A percentile compares a stretch with the other conserved stretches of the same genome.
Conservation (phyloP, 2,113 vertebrate genomes). For the Illadopsis cleaveri region DNA sequence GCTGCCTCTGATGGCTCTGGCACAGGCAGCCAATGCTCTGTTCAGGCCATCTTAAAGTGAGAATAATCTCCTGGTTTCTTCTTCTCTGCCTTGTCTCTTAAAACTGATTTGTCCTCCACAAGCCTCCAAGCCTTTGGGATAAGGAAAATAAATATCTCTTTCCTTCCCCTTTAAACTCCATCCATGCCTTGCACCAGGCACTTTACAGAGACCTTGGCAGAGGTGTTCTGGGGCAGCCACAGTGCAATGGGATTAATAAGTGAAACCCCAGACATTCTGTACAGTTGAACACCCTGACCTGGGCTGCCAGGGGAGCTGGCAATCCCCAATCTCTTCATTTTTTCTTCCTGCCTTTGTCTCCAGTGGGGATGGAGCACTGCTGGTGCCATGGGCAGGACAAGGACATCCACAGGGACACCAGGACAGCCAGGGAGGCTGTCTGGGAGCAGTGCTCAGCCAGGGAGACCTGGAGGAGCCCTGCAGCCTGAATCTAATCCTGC, state of each 20-base stretch:
- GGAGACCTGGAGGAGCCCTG: background rate
- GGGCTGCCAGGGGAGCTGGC: background rate
- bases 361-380: background rate
- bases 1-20: background rate
- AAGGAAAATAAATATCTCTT: background rate
- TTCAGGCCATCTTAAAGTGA: background rate
- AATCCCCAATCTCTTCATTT: background rate
- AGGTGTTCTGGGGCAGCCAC: background rate
- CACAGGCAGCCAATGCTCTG: fast-evolving
- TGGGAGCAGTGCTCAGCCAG: background rate
- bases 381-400: fast-evolving
- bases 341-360: background rate
- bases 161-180: background rate
- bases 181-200: background rate
- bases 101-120: background rate
- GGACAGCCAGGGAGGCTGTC: background rate
- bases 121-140: background rate
- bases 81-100: background rate
- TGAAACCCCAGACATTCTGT: background rate
- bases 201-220: background rate
- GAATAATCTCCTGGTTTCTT: background rate
- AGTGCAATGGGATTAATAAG: background rate
- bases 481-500: background rate
- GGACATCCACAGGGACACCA: background rate
- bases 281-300: background rate